Evolutionary conservation across 2,113 vertebrate genomes (phyloP).

Genomic region (Panthera uncia): DNA sequence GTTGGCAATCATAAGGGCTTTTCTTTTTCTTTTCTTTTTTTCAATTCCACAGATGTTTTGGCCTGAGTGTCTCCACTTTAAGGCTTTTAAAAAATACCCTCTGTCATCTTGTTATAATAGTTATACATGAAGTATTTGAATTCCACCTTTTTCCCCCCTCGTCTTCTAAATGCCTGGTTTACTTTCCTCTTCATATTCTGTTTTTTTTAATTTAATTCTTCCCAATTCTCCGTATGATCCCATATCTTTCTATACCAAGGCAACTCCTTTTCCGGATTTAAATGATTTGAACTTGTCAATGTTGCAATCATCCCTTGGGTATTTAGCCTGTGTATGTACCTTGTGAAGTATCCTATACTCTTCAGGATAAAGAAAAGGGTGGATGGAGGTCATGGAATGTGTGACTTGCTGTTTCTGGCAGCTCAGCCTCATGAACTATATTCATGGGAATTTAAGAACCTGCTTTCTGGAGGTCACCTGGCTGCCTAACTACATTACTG

Average conservation of each 20-base stretch:
- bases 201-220: not conserved
- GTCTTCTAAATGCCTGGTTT: not conserved
- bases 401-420: not conserved
- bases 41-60: not conserved
- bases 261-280: not conserved
- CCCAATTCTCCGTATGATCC: not conserved
- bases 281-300: not conserved
- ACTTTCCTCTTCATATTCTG: not conserved
- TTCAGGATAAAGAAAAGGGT: not conserved
- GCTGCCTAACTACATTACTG: not conserved
- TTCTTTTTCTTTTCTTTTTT: not conserved
- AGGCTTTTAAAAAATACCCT: not conserved
- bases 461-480: not conserved
- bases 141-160: not conserved
- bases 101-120: not conserved
- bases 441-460: not conserved
- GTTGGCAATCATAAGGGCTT: not conserved
- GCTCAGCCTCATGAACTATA: not conserved
- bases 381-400: not conserved
- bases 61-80: not conserved
- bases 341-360: not conserved
- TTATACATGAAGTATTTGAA: not conserved
- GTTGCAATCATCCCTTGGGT: not conserved
- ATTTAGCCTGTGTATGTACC: not conserved
- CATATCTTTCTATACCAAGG: not conserved